phyloP scores from a whole-genome alignment of 2,113 vertebrate genomes.

The Leptodactylus fuscus region DNA sequence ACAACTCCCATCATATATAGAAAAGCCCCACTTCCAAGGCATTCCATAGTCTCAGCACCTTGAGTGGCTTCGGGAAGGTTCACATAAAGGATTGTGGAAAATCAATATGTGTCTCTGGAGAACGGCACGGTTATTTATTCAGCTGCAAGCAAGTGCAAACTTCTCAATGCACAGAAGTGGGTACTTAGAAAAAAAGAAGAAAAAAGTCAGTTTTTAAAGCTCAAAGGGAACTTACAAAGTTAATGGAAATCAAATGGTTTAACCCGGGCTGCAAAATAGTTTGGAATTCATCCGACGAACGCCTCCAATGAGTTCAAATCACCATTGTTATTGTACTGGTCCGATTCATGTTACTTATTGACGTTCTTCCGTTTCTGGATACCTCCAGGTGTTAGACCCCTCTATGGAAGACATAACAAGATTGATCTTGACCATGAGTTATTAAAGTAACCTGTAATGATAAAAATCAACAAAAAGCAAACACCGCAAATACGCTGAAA shows the following conservation, averaged over 20 bases:
- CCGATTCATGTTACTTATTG: constrained; percentile 4
- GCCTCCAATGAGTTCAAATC: constrained; percentile 24
- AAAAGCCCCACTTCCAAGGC: constrained; percentile 45
- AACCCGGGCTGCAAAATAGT: constrained; percentile 14
- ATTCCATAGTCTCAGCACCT: constrained; percentile 57
- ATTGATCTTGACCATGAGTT: neutral
- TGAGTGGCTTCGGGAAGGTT: constrained; percentile 54
- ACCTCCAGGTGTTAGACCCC: neutral
- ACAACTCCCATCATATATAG: constrained; percentile 29
- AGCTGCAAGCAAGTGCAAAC: constrained; percentile 58
- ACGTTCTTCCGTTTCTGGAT: constrained; percentile 1
- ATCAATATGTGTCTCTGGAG: constrained; percentile 57
- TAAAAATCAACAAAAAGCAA: no score
- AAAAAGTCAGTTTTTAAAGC: constrained; percentile 29
- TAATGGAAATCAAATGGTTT: constrained; percentile 53
- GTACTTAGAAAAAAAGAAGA: constrained; percentile 53
- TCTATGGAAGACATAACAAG: neutral
- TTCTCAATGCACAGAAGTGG: constrained; percentile 59
- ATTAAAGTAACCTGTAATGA: no score
- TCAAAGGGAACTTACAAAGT: constrained; percentile 52
- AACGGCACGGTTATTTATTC: constrained; percentile 54
- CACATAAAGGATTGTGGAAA: constrained; percentile 61
- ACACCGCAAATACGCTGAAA: no score
- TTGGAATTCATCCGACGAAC: constrained; percentile 39
- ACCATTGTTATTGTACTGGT: neutral